Conservation (phyloP, 2,113 vertebrate species). For the Sinocyclocheilus maitianheensis region DNA sequence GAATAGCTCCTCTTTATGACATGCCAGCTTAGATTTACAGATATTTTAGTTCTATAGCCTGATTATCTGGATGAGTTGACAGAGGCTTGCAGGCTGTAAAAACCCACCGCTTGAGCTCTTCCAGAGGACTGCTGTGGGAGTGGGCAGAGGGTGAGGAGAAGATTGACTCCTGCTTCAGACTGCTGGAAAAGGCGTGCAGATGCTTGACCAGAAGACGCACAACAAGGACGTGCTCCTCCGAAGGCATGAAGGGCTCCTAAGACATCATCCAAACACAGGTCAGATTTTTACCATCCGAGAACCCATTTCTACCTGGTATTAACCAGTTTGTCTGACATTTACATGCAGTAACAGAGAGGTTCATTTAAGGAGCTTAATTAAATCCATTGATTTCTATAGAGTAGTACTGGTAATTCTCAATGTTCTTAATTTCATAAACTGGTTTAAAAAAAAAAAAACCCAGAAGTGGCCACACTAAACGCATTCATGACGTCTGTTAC, state of each 20-base stretch:
- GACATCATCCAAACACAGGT: neutral
- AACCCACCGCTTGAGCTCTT: conserved; percentile 92
- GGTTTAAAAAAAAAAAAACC: no score
- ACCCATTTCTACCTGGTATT: neutral
- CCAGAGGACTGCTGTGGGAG: conserved; percentile 88
- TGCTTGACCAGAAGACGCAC: conserved; percentile 94
- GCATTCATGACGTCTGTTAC: neutral
- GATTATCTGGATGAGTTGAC: neutral
- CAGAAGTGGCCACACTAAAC: no score
- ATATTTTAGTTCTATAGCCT: neutral
- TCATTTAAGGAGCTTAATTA: neutral
- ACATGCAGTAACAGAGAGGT: neutral
- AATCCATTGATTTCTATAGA: neutral
- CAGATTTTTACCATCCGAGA: neutral
- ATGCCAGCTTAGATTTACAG: conserved; percentile 28
- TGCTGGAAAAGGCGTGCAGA: conserved; percentile 93
- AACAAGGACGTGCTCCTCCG: conserved; percentile 92
- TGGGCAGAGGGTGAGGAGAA: conserved; percentile 83
- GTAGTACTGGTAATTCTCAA: no score
- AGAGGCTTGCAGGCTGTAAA: neutral
- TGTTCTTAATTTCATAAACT: neutral
- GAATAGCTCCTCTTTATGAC: conserved; percentile 28
- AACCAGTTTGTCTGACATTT: neutral
- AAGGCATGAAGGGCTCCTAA: conserved; percentile 90
- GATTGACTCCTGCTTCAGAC: conserved; percentile 84